A percentile compares a stretch with the other conserved stretches of the same genome.
phyloP scores from a whole-genome alignment of 1,140 invertebrate genomes.

The Magallana gigas region DNA sequence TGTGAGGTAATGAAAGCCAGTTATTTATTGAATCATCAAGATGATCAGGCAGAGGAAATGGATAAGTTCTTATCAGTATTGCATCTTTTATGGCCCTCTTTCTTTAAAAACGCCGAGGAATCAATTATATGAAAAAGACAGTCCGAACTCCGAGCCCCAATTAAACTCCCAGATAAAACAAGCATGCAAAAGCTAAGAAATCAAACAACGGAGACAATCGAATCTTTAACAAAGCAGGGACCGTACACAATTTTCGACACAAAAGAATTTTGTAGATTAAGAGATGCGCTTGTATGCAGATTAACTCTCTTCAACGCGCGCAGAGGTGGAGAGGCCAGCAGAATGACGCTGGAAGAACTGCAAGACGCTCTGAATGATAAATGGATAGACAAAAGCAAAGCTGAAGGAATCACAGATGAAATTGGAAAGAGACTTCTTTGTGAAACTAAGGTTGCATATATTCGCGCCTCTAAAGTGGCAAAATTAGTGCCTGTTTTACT shows the following conservation, averaged over 20 bases:
- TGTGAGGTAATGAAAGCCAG: neutral
- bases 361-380: constrained; percentile 48
- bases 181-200: constrained; percentile 45
- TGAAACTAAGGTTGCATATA: neutral
- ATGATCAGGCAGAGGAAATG: neutral
- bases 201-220: constrained; percentile 18
- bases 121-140: constrained; percentile 34
- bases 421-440: neutral
- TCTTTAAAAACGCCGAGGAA: constrained; percentile 48
- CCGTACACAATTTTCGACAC: constrained; percentile 26
- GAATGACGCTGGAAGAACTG: constrained; percentile 51
- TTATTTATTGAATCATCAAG: neutral
- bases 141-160: constrained; percentile 38
- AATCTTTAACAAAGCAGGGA: neutral
- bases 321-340: constrained; percentile 57
- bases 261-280: constrained; percentile 25
- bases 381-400: constrained; percentile 46
- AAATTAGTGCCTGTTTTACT: constrained; percentile 54
- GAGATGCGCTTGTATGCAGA: constrained; percentile 50
- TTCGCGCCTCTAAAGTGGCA: neutral
- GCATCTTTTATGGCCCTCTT: neutral
- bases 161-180: constrained; percentile 32
- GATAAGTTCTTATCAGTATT: constrained; percentile 10
- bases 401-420: neutral
- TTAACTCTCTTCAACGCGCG: constrained; percentile 49